A percentile compares a stretch with the other conserved stretches of the same genome.
These are phyloP conservation scores for Cossypha dichroa DNA, from an alignment of 2,797 vertebrate genomes.

Conservation along the genomic window DNA sequence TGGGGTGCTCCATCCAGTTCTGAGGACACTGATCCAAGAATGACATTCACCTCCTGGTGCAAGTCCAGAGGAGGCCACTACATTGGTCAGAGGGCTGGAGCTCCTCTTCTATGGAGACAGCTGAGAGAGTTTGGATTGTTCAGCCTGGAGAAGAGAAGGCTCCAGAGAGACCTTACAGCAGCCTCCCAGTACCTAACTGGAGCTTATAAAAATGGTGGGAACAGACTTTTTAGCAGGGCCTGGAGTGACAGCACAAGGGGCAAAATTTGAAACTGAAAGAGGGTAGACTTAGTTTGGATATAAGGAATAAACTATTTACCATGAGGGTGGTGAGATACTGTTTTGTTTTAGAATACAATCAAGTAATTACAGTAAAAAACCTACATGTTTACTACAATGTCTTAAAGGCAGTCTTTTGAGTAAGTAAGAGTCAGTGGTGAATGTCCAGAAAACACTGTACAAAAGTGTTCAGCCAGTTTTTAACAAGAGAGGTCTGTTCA, in stretches of 20 bases:
- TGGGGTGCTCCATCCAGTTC: neutral
- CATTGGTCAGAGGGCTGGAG: neutral
- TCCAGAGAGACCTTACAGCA: neutral
- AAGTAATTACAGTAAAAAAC: neutral
- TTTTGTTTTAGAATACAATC: neutral
- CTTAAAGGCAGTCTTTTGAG: neutral
- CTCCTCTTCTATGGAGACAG: neutral
- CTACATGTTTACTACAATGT: neutral
- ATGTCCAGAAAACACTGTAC: neutral
- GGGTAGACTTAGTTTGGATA: neutral
- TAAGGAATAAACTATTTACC: neutral
- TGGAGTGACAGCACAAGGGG: neutral
- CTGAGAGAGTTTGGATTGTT: neutral
- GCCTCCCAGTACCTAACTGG: neutral
- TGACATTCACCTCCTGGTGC: neutral
- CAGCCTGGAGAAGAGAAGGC: neutral
- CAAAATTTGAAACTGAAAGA: neutral
- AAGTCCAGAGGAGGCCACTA: neutral
- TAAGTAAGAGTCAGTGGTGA: neutral
- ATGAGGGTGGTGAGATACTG: neutral
- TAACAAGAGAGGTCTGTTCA: conserved; percentile 12
- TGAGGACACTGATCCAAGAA: neutral
- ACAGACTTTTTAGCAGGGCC: neutral
- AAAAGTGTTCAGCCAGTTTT: neutral
- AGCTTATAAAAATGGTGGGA: neutral